Base-by-base conservation (phyloP, 2,797 vertebrate species). In the Meriones psammophilus region DNA sequence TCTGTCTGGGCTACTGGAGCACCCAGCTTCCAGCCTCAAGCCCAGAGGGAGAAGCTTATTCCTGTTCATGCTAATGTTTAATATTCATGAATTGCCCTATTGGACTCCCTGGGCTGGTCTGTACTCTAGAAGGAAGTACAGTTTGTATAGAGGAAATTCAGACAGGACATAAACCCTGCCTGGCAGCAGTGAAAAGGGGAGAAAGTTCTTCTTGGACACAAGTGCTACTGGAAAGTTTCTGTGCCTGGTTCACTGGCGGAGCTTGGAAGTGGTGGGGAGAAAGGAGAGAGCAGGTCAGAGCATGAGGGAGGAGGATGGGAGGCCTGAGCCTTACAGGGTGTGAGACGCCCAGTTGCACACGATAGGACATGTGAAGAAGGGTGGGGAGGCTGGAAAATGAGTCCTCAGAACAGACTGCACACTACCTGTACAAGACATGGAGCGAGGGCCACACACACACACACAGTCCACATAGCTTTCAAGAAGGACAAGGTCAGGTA, bases 241-340 rank as follows among this genome's bases (percentile, higher is more conserved):
- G 18, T 62, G 84, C 74, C 74, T 91, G 78, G 30, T 39, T 1
- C n/a, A 88, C 0, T 89, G 73, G n/a, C 68, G 64, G 2, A 14
- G 2, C 0, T 30, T 60, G 36, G 39, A 84, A 8, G 36, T 95
- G 85, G 28, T 94, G 86, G 88, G 80, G 58, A 95, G 69, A 64
- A 54, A 89, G 91, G 68, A 80, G 81, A 95, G 77, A 81, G 88
- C 95, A 96, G 94, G 97, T 93, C 80, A 56, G 22, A 89, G 89
- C 94, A 28, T 50, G 84, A 92, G 80, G 83, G 86, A 54, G 68
- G 56, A 92, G 92, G 78, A 73, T 42, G 92, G 92, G 78, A 79
- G 39, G 62, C 46, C 46, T n/a, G 17, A 78, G 50, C 79, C 86
- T 33, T 33, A 1, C 8, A 64, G 77, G 26, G 1, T 64, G 62